Percentiles rank a stretch among this genome's conserved stretches.
Evolutionary conservation across 1,140 invertebrate species (phyloP).

Genomic region (Drosophila watanabei): DNA sequence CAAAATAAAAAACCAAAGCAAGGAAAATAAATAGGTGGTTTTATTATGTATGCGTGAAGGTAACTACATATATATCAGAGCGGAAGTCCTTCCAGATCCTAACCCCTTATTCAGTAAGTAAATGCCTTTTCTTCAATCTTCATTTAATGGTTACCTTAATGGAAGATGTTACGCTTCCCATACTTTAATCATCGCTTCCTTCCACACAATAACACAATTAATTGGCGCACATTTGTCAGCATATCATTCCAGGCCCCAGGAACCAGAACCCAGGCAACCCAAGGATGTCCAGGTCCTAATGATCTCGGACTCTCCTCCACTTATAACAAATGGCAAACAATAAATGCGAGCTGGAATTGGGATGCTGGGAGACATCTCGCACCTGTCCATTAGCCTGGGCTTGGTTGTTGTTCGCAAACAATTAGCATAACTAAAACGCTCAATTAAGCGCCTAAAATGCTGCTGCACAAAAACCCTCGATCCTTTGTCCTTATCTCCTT

Average conservation of each 20-base stretch:
- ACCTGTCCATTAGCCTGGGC: slow-evolving; percentile 32
- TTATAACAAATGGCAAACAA: slow-evolving; percentile 69
- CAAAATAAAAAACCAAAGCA: slow-evolving; percentile 70
- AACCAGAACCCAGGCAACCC: not conserved
- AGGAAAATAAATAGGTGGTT: slow-evolving; percentile 17
- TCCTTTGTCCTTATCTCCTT: slow-evolving; percentile 24
- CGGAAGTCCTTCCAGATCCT: not conserved
- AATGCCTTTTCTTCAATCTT: slow-evolving; percentile 1
- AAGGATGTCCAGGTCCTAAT: slow-evolving; percentile 12
- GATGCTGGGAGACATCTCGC: slow-evolving; percentile 15
- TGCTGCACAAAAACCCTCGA: slow-evolving; percentile 33
- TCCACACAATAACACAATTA: slow-evolving; percentile 59
- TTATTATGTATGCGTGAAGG: not conserved
- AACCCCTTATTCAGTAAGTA: not conserved
- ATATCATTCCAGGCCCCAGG: slow-evolving; percentile 20
- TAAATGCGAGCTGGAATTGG: slow-evolving; percentile 50
- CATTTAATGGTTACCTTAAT: slow-evolving; percentile 19
- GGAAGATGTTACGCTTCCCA: not conserved
- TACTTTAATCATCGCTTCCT: slow-evolving; percentile 8
- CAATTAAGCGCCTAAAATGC: slow-evolving; percentile 77
- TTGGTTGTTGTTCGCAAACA: slow-evolving; percentile 51
- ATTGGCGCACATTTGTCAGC: slow-evolving; percentile 51
- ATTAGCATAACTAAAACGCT: slow-evolving; percentile 84
- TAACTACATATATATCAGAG: not conserved
- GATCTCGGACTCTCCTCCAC: slow-evolving; percentile 20